These are phyloP conservation scores for Carettochelys insculpta DNA, from an alignment of 2,113 vertebrate genomes.

Conservation along the genomic window DNA sequence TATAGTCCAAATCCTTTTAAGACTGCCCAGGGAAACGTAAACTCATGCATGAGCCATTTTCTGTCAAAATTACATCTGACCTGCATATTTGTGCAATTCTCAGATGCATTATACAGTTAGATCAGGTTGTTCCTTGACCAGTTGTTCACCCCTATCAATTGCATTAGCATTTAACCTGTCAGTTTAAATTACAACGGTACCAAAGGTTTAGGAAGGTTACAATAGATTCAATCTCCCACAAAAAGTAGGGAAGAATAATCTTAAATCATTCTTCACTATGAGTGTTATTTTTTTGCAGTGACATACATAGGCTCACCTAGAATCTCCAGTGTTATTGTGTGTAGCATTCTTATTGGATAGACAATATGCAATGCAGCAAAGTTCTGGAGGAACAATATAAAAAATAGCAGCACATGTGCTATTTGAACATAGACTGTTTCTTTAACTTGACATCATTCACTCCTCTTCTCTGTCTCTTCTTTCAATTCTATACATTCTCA, in stretches of 20 bases:
- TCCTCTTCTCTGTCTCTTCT: background rate
- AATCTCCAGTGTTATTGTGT: slow-evolving; percentile 2
- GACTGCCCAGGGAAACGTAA: slow-evolving; percentile 73
- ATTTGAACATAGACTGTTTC: background rate
- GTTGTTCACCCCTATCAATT: slow-evolving; percentile 78
- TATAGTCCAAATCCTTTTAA: slow-evolving; percentile 67
- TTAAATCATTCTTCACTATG: slow-evolving; percentile 51
- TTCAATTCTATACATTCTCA: background rate
- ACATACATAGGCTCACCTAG: slow-evolving; percentile 11
- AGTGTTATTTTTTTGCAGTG: slow-evolving; percentile 44
- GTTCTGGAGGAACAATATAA: background rate
- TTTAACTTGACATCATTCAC: background rate
- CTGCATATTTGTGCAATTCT: slow-evolving; percentile 76
- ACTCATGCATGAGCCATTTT: slow-evolving; percentile 68
- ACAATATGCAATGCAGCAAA: background rate
- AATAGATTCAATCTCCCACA: slow-evolving; percentile 55
- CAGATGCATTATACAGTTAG: slow-evolving; percentile 72
- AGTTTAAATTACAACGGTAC: slow-evolving; percentile 76
- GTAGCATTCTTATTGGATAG: slow-evolving; percentile 3
- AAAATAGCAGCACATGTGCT: background rate
- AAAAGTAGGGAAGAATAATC: slow-evolving; percentile 47
- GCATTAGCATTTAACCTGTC: slow-evolving; percentile 78
- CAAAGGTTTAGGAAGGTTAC: slow-evolving; percentile 73
- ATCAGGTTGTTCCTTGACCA: slow-evolving; percentile 76
- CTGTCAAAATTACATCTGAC: slow-evolving; percentile 73